These are phyloP conservation scores for Drosophila quasianomalipes DNA, from an alignment of 2,888 invertebrate species.

Conservation along the genomic window DNA sequence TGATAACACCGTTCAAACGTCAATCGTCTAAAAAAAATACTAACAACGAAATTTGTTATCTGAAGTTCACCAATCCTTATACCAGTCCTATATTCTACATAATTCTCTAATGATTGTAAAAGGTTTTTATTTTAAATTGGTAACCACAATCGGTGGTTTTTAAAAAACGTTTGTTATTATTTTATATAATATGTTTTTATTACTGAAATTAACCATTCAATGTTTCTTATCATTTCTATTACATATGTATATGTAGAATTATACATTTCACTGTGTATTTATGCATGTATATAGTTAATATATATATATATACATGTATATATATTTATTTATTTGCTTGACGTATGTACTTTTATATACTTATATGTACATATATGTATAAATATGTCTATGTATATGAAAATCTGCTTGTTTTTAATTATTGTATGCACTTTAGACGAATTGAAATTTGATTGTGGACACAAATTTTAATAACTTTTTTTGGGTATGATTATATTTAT, in stretches of 20 bases:
- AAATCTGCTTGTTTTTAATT: conserved; percentile 50
- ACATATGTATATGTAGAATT: conserved; percentile 56
- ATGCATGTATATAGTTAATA: conserved; percentile 20
- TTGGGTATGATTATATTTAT: conserved; percentile 22
- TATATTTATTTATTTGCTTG: conserved; percentile 19
- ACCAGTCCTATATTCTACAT: background rate
- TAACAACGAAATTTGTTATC: background rate
- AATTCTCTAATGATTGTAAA: background rate
- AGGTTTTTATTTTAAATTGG: background rate
- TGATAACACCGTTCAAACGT: background rate
- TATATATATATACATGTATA: conserved; percentile 22
- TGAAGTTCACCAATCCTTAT: background rate
- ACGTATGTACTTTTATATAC: conserved; percentile 24
- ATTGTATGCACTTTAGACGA: conserved; percentile 73
- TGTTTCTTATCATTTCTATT: conserved; percentile 61
- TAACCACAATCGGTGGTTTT: too few species aligned
- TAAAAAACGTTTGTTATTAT: conserved; percentile 14
- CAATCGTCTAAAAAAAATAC: background rate
- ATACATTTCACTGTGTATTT: conserved; percentile 39
- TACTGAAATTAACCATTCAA: conserved; percentile 76
- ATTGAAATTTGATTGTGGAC: conserved; percentile 78
- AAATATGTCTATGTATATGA: conserved; percentile 48
- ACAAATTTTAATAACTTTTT: conserved; percentile 41
- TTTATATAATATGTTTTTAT: conserved; percentile 66
- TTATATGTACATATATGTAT: conserved; percentile 34